Evolutionary conservation across 2,888 invertebrate species (phyloP).

Genomic region (Pilophorus perplexus): DNA sequence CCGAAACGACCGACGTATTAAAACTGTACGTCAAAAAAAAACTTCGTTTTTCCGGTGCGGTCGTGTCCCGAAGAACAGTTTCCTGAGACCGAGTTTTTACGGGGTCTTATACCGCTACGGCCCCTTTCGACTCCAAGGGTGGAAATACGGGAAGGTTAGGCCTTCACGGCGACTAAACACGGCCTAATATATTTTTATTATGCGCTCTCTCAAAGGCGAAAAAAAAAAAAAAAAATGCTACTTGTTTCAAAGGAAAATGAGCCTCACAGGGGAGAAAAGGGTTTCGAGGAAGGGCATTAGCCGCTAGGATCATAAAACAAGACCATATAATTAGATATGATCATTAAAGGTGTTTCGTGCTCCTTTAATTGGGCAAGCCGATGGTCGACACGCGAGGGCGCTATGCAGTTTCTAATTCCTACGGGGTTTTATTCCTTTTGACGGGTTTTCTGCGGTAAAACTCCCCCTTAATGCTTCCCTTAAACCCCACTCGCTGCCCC

Average conservation of each 20-base stretch:
- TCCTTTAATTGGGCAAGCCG: constrained; percentile 20
- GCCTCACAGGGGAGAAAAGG: neutral
- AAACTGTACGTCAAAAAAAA: neutral
- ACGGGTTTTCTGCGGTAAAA: constrained; percentile 21
- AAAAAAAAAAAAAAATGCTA: too few species aligned
- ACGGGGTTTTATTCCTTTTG: constrained; percentile 29
- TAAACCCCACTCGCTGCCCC: too few species aligned
- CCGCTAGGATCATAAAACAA: constrained; percentile 19
- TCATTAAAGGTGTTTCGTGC: constrained; percentile 37
- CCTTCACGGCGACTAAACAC: neutral
- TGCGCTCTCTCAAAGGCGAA: neutral
- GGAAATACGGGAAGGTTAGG: neutral
- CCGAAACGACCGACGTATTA: neutral
- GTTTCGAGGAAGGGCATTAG: constrained; percentile 2
- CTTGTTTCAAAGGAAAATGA: too few species aligned
- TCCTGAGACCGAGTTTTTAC: neutral
- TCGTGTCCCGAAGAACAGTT: neutral
- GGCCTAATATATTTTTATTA: neutral
- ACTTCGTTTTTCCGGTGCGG: neutral
- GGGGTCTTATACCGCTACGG: neutral
- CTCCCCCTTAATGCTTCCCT: too few species aligned
- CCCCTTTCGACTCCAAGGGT: neutral
- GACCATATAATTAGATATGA: constrained; percentile 36
- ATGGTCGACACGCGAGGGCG: constrained; percentile 21
- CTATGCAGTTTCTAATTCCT: constrained; percentile 34